Conservation (phyloP, 2,888 invertebrate species). For the Volucella bombylans region DNA sequence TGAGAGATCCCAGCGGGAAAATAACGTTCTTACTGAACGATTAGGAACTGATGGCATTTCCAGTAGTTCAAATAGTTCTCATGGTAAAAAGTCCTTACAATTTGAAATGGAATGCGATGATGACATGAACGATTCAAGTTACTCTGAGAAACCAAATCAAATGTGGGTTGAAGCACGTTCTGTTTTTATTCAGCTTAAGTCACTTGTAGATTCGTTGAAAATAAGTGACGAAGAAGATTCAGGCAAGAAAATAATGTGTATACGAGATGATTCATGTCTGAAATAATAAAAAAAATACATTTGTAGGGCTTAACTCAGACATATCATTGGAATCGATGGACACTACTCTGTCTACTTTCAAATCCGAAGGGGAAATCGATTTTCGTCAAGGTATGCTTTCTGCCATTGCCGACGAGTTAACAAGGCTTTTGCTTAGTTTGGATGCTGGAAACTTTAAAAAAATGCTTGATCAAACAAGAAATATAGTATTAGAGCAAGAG, state of each 20-base stretch:
- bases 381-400: slow-evolving; percentile 86
- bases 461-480: slow-evolving; percentile 89
- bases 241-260: slow-evolving; percentile 81
- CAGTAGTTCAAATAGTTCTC: slow-evolving; percentile 75
- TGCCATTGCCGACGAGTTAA: slow-evolving; percentile 90
- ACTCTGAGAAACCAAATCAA: slow-evolving; percentile 83
- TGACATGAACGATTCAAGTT: slow-evolving; percentile 84
- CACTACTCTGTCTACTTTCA: slow-evolving; percentile 81
- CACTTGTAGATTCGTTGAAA: slow-evolving; percentile 88
- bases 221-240: slow-evolving; percentile 90
- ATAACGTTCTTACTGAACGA: slow-evolving; percentile 88
- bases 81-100: slow-evolving; percentile 87
- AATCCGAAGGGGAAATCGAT: slow-evolving; percentile 82
- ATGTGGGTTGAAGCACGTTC: slow-evolving; percentile 87
- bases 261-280: slow-evolving; percentile 2
- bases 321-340: slow-evolving; percentile 86
- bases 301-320: slow-evolving; percentile 87
- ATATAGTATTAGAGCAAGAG: slow-evolving; percentile 89
- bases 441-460: slow-evolving; percentile 90
- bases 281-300: slow-evolving; percentile 15
- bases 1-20: slow-evolving; percentile 88
- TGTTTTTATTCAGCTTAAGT: slow-evolving; percentile 88
- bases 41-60: slow-evolving; percentile 84
- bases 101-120: slow-evolving; percentile 95
- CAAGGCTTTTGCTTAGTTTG: slow-evolving; percentile 88